phyloP scores from a whole-genome alignment of 2,797 vertebrate genomes.

The Gymnopithys bicolor region DNA sequence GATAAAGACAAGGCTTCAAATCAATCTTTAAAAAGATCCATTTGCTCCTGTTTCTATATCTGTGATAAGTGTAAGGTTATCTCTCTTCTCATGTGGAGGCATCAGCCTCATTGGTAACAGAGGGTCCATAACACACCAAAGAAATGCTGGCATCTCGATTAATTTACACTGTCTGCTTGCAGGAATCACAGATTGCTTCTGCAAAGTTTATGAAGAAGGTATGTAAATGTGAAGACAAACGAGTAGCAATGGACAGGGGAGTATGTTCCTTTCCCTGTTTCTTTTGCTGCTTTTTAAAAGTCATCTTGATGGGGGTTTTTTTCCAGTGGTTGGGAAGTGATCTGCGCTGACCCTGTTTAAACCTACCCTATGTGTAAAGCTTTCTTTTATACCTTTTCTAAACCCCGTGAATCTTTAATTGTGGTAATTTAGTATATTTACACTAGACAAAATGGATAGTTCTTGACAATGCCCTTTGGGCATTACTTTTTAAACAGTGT shows the following conservation, averaged over 20 bases:
- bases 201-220: conserved; percentile 75
- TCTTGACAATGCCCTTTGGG: not conserved
- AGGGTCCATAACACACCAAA: not conserved
- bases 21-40: not conserved
- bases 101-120: not conserved
- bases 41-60: not conserved
- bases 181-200: conserved; percentile 58
- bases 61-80: not conserved
- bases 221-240: not conserved
- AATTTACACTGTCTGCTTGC: conserved; percentile 31
- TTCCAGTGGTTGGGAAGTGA: not conserved
- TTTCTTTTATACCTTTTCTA: not conserved
- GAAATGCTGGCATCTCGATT: not conserved
- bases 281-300: not conserved
- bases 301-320: not conserved
- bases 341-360: not conserved
- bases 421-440: not conserved
- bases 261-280: not conserved
- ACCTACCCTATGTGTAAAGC: not conserved
- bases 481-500: conserved; percentile 11
- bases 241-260: not conserved
- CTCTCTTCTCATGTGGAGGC: not conserved
- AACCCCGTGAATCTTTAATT: not conserved
- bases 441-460: not conserved
- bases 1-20: not conserved